Evolutionary conservation across 2,113 vertebrate genomes (phyloP).

Genomic region (Ciconia stormi): DNA sequence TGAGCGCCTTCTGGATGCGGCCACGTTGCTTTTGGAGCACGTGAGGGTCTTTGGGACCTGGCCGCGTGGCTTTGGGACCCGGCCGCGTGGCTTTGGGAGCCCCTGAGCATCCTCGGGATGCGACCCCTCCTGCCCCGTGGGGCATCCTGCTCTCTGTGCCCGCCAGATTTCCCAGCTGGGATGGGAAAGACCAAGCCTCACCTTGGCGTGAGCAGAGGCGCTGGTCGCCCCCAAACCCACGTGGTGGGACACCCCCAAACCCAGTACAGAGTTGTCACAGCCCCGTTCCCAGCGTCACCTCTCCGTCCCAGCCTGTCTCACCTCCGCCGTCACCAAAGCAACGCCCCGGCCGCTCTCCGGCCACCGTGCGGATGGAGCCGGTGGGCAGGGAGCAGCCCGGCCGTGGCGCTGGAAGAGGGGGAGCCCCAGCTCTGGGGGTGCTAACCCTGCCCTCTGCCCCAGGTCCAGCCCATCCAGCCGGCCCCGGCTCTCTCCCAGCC

Average conservation of each 20-base stretch:
- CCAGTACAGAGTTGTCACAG: fast-evolving
- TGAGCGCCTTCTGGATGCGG: fast-evolving
- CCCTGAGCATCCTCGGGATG: fast-evolving
- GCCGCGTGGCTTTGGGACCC: not conserved
- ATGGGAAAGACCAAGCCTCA: not conserved
- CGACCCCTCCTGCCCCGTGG: not conserved
- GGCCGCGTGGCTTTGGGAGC: not conserved
- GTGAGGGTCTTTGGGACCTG: not conserved
- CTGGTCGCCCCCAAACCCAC: not conserved
- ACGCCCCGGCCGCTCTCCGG: fast-evolving
- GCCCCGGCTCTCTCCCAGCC: conserved; percentile 77
- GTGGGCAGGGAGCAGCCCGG: not conserved
- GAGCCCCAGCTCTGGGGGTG: not conserved
- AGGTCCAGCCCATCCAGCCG: conserved; percentile 79
- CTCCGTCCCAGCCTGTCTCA: not conserved
- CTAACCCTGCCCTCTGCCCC: not conserved
- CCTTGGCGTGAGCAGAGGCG: not conserved
- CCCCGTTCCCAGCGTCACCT: not conserved
- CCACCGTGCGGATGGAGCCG: fast-evolving
- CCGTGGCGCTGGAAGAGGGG: not conserved
- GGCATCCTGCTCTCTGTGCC: not conserved
- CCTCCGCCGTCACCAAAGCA: no score
- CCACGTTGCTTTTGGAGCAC: not conserved
- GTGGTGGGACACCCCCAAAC: not conserved
- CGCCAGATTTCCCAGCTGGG: not conserved